These are phyloP conservation scores for Hydrolagus affinis DNA, from an alignment of 2,113 vertebrate genomes.

Conservation along the genomic window DNA sequence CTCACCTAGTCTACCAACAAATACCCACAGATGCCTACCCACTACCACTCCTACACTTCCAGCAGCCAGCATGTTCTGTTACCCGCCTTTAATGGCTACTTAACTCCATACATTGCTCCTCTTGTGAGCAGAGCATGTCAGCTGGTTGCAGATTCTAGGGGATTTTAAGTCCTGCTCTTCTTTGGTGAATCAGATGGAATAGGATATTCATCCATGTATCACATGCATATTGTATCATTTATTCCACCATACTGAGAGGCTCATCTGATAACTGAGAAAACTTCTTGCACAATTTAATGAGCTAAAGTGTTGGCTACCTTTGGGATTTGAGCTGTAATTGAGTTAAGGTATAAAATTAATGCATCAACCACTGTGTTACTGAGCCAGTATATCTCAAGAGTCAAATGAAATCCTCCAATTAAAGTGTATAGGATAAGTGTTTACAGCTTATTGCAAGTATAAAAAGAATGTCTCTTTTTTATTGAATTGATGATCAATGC, in stretches of 20 bases:
- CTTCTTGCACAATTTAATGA: conserved; percentile 16
- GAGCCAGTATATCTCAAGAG: background rate
- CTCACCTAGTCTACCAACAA: no score
- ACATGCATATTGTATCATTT: background rate
- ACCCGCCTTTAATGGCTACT: background rate
- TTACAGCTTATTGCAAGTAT: background rate
- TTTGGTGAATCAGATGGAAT: background rate
- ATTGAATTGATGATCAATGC: background rate
- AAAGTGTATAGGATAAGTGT: background rate
- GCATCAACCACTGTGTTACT: background rate
- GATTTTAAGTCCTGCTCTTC: background rate
- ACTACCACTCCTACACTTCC: background rate
- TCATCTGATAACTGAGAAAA: background rate
- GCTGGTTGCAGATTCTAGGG: background rate
- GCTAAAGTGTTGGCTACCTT: background rate
- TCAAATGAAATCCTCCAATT: conserved; percentile 1
- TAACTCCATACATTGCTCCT: background rate
- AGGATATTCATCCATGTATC: background rate
- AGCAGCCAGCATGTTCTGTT: background rate
- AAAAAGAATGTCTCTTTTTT: background rate
- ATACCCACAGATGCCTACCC: background rate
- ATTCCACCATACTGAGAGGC: background rate
- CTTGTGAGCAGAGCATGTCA: background rate
- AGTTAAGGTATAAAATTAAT: background rate
- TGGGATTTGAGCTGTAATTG: conserved; percentile 5